Evolutionary conservation across 2,888 invertebrate genomes (phyloP).

Genomic region (Silvanus unidentatus): DNA sequence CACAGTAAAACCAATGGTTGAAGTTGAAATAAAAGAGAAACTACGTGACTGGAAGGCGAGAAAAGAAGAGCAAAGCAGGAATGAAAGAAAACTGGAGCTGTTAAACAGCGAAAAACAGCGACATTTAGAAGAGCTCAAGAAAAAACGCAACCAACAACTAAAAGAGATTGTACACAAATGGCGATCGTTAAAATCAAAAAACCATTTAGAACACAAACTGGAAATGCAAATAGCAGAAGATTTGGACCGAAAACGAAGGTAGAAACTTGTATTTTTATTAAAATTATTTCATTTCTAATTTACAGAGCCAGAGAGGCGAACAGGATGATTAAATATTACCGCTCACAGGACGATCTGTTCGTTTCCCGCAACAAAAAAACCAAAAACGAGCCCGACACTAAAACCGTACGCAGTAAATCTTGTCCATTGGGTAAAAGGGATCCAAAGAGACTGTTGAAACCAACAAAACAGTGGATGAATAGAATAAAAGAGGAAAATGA

Average conservation of each 20-base stretch:
- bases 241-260: slow-evolving; percentile 17
- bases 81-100: slow-evolving; percentile 23
- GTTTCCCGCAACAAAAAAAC: slow-evolving; percentile 24
- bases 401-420: slow-evolving; percentile 23
- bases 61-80: slow-evolving; percentile 31
- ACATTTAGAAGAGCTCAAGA: slow-evolving; percentile 25
- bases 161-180: slow-evolving; percentile 29
- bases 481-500: slow-evolving; percentile 21
- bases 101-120: no score
- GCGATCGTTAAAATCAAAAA: slow-evolving; percentile 20
- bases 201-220: slow-evolving; percentile 21
- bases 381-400: slow-evolving; percentile 11
- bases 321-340: slow-evolving; percentile 40
- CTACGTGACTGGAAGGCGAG: slow-evolving; percentile 32
- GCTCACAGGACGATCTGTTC: slow-evolving; percentile 37
- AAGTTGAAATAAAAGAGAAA: slow-evolving; percentile 19
- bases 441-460: slow-evolving; percentile 37
- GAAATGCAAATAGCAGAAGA: slow-evolving; percentile 23
- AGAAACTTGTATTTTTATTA: slow-evolving; percentile 12
- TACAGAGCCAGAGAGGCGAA: slow-evolving; percentile 35
- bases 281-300: no score
- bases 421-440: slow-evolving; percentile 29
- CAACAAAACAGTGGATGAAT: slow-evolving; percentile 42
- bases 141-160: slow-evolving; percentile 28
- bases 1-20: slow-evolving; percentile 9